These are phyloP conservation scores for Proisotoma minuta DNA, from an alignment of 2,888 invertebrate species.

Conservation along the genomic window DNA sequence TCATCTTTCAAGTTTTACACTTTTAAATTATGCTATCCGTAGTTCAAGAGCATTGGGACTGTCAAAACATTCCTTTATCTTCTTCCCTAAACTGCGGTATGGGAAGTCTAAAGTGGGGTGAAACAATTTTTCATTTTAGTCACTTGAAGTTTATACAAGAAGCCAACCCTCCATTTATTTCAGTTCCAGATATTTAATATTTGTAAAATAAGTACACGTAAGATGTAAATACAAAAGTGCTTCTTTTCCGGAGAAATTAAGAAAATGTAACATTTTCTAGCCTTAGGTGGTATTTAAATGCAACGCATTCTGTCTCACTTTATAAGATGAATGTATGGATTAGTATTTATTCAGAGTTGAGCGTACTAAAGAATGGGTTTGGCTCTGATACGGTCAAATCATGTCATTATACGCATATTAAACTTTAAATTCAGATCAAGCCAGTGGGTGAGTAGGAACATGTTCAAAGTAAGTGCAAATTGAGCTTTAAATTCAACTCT, in stretches of 20 bases:
- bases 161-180: too few relatives aligned
- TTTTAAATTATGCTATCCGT: not conserved
- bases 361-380: not conserved
- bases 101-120: not conserved
- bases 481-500: not conserved
- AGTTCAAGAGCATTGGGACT: not conserved
- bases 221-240: too few relatives aligned
- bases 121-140: not conserved
- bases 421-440: not conserved
- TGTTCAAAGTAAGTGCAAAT: not conserved
- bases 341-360: too few relatives aligned
- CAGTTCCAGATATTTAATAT: too few relatives aligned
- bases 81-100: not conserved
- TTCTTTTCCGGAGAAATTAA: too few relatives aligned
- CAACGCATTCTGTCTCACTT: too few relatives aligned
- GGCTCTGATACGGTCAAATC: not conserved
- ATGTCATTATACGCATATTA: constrained; percentile 1
- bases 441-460: not conserved
- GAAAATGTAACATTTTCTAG: too few relatives aligned
- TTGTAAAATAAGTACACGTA: too few relatives aligned
- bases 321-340: too few relatives aligned
- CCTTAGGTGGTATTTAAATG: too few relatives aligned
- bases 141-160: too few relatives aligned
- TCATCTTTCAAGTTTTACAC: not conserved
- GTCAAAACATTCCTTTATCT: not conserved